Conservation (phyloP, 2,113 vertebrate species). For the Cebus imitator region DNA sequence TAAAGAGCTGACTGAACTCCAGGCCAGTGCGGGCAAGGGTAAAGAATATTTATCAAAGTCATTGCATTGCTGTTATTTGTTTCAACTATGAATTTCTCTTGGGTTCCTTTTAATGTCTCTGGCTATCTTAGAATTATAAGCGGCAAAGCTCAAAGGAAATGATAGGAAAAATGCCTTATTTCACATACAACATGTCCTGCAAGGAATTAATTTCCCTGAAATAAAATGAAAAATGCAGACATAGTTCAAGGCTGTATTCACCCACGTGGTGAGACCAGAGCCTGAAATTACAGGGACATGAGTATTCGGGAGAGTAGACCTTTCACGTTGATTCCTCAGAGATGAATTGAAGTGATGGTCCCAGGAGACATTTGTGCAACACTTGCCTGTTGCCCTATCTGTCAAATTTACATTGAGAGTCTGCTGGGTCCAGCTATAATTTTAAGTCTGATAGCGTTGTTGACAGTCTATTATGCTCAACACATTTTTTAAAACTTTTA, state of each 20-base stretch:
- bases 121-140: not conserved
- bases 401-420: constrained; percentile 56
- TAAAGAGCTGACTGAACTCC: not conserved
- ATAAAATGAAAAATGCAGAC: constrained; percentile 63
- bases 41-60: constrained; percentile 32
- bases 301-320: not conserved
- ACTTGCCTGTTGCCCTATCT: constrained; percentile 3
- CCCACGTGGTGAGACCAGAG: constrained; percentile 67
- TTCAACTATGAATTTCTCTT: constrained; percentile 46
- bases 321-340: not conserved
- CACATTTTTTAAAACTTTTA: constrained; percentile 45
- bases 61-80: constrained; percentile 50
- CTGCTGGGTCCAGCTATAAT: constrained; percentile 37
- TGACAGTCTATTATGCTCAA: constrained; percentile 63
- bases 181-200: not conserved
- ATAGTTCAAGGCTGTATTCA: constrained; percentile 79
- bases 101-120: constrained; percentile 59
- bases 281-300: constrained; percentile 54
- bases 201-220: constrained; percentile 61
- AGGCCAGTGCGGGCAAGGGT: not conserved
- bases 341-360: constrained; percentile 48
- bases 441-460: constrained; percentile 44
- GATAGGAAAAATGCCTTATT: constrained; percentile 59
- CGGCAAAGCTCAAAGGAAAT: constrained; percentile 40
- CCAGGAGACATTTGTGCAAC: not conserved